Conservation (phyloP, 2,113 vertebrate genomes). For the Pseudopipra pipra region DNA sequence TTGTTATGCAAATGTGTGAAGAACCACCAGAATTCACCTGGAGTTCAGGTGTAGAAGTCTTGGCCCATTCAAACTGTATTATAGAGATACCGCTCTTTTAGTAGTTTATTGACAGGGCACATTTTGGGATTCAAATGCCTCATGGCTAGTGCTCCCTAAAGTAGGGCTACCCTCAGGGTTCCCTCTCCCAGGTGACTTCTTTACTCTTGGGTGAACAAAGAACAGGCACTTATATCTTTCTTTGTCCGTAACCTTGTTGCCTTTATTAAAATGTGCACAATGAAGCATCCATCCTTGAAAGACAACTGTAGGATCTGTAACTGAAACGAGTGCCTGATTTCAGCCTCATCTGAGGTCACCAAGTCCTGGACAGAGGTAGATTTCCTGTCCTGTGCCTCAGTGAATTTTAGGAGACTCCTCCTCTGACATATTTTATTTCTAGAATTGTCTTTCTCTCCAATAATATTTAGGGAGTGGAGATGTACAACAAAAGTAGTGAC, state of each 20-base stretch:
- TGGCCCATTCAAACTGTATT: background rate
- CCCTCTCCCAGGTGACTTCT: background rate
- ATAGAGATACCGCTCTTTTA: background rate
- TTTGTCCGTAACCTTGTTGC: background rate
- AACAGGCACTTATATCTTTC: background rate
- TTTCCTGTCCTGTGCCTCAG: background rate
- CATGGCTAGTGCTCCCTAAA: background rate
- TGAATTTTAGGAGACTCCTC: background rate
- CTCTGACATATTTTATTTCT: background rate
- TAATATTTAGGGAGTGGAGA: background rate
- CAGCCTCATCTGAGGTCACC: background rate
- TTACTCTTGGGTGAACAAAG: background rate
- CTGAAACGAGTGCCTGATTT: background rate
- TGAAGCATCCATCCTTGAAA: background rate
- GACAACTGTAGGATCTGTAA: background rate
- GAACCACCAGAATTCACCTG: background rate
- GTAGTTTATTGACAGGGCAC: background rate
- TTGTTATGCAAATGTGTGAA: background rate
- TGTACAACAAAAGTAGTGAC: background rate
- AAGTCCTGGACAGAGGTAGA: background rate
- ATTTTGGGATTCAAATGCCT: background rate
- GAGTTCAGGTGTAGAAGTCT: background rate
- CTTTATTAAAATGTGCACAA: background rate
- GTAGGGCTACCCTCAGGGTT: background rate
- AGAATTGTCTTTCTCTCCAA: background rate